Conservation (phyloP, 1,140 invertebrate genomes). For the Sitodiplosis mosellana region DNA sequence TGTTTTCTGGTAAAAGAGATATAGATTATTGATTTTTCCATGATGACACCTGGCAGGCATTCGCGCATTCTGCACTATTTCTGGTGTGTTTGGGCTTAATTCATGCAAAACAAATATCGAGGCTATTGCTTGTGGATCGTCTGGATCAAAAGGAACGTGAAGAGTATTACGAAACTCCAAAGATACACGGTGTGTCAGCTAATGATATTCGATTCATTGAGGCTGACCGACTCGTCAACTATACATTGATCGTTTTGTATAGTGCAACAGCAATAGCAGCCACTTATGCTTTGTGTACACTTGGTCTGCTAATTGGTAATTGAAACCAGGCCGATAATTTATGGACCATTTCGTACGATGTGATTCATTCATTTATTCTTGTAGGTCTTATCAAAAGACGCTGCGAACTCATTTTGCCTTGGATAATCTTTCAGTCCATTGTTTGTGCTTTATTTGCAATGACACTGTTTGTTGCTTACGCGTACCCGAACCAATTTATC, state of each 20-base stretch:
- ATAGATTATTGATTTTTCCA: too few relatives aligned
- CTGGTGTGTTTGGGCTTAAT: background rate
- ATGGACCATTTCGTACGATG: too few relatives aligned
- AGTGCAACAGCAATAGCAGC: background rate
- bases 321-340: too few relatives aligned
- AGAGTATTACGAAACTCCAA: background rate
- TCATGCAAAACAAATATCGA: background rate
- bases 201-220: background rate
- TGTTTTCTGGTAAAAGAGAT: too few relatives aligned
- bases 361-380: too few relatives aligned
- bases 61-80: background rate
- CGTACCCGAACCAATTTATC: background rate
- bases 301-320: background rate
- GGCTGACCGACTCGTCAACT: background rate
- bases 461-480: background rate
- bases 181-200: background rate
- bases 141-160: background rate
- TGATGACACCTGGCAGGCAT: background rate
- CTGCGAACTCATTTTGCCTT: too few relatives aligned
- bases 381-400: too few relatives aligned
- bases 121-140: background rate
- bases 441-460: background rate
- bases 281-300: background rate
- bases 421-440: background rate
- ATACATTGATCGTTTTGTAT: background rate